These are phyloP conservation scores for pig (Sus scrofa) DNA, from an alignment of 2,113 vertebrate genomes.

Conservation along the genomic window DNA sequence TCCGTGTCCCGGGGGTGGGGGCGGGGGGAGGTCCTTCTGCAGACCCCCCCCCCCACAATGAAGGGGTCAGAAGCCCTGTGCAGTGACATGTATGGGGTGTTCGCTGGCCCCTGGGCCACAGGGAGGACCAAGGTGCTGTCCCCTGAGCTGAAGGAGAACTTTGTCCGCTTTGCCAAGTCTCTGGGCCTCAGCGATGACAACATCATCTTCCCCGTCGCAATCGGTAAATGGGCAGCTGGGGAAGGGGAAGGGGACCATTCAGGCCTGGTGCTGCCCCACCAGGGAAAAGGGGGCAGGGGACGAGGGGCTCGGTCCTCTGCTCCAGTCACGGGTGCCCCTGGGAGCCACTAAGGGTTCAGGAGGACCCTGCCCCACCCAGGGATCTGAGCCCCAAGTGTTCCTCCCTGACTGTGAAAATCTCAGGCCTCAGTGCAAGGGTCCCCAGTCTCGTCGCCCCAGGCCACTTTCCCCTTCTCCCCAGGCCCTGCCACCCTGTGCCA, in stretches of 20 bases:
- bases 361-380: neutral
- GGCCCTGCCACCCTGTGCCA: too few relatives aligned
- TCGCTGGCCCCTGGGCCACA: slow-evolving; percentile 67
- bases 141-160: slow-evolving; percentile 83
- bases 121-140: slow-evolving; percentile 87
- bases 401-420: neutral
- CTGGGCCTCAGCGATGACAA: slow-evolving; percentile 87
- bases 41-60: neutral
- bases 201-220: slow-evolving; percentile 87
- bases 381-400: neutral
- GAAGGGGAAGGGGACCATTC: neutral
- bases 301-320: neutral
- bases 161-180: slow-evolving; percentile 85
- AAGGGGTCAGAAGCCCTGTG: neutral
- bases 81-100: neutral
- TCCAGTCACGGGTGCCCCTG: neutral
- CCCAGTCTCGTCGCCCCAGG: neutral
- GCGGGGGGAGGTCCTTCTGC: neutral
- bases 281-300: neutral
- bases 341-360: neutral
- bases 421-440: neutral
- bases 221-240: slow-evolving; percentile 85
- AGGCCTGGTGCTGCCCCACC: too few relatives aligned
- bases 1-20: neutral
- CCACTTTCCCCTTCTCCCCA: neutral